Evolutionary conservation across 2,888 invertebrate genomes (phyloP), one percentile per base, ranked within the genome.

Genomic region (Hydropsyche betteni): DNA sequence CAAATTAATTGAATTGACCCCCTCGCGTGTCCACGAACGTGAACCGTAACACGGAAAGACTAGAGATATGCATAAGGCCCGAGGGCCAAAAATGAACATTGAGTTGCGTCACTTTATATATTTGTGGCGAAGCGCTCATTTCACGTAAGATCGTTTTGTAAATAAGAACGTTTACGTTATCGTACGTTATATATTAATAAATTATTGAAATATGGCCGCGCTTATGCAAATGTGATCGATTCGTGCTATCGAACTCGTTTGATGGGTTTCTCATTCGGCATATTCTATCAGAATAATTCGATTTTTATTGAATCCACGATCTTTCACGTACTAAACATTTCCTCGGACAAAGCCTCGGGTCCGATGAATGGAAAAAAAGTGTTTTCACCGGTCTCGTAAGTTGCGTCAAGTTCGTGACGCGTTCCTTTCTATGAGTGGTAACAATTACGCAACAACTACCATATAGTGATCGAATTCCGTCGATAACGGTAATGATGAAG

Each of bases 401-500:
- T 64, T 64, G 64, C 64, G 64, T 36, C 34, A 64, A 64, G 36
- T 64, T 64, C 64, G 64, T 64, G 64, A 64, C 64, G 69, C 50
- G 69, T 51, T 51, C 51, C 69, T 50, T 69, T 69, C 69, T 51
- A 69, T 51, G 51, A 44, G 69, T 44, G 44, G 68, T 38, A 69
- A 69, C 69, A 51, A 69, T 69, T 69, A 51, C 69, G 69, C 33
- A 69, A 44, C 44, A 44, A 69, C 50, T 69, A 44, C 51, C 69
- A 36, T 14, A 70, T 64, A 64, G 51, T 52, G 70, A 53, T 70
- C 53, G 70, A 53, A 70, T 70, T 53, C 33, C 53, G 33, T 14
- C 52, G 70, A 70, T 70, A 70, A 70, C 70, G 70, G 70, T 70
- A 70, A 70, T 53, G 34, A 70, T 70, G 53, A 53, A 53, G 70